These are phyloP conservation scores for Tor tambroides DNA, from an alignment of 2,113 vertebrate genomes.

Conservation along the genomic window DNA sequence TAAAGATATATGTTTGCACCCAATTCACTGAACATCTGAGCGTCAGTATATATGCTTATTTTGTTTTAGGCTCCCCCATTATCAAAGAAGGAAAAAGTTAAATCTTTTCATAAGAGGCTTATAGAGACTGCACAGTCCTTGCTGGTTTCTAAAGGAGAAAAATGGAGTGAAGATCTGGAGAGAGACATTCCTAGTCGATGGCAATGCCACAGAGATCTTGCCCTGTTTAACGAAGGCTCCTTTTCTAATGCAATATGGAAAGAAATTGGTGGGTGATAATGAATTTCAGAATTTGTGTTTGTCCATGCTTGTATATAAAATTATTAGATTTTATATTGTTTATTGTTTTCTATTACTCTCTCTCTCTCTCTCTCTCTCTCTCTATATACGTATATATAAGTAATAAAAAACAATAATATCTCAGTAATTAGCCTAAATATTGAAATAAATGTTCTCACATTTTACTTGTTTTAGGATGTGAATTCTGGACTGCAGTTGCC, in stretches of 20 bases:
- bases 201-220: constrained; percentile 85
- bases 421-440: too few species aligned
- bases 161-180: constrained; percentile 80
- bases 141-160: constrained; percentile 64
- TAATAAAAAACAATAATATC: too few species aligned
- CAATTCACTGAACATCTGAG: background rate
- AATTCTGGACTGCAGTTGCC: constrained; percentile 82
- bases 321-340: background rate
- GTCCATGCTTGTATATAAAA: too few species aligned
- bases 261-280: constrained; percentile 71
- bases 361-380: too few species aligned
- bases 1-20: background rate
- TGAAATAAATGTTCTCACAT: background rate
- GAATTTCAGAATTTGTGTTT: too few species aligned
- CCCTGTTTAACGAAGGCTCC: constrained; percentile 79
- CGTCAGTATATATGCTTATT: background rate
- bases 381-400: too few species aligned
- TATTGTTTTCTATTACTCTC: too few species aligned
- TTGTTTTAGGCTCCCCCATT: constrained; percentile 68
- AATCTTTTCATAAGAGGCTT: constrained; percentile 62
- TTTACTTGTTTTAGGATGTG: constrained; percentile 68
- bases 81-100: constrained; percentile 71
- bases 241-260: constrained; percentile 79
- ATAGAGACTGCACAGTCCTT: constrained; percentile 69
- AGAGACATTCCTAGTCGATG: constrained; percentile 82